A percentile compares a stretch with the other conserved stretches of the same genome.
Conservation (phyloP, 1,140 invertebrate species). For the Zophobas atratus region DNA sequence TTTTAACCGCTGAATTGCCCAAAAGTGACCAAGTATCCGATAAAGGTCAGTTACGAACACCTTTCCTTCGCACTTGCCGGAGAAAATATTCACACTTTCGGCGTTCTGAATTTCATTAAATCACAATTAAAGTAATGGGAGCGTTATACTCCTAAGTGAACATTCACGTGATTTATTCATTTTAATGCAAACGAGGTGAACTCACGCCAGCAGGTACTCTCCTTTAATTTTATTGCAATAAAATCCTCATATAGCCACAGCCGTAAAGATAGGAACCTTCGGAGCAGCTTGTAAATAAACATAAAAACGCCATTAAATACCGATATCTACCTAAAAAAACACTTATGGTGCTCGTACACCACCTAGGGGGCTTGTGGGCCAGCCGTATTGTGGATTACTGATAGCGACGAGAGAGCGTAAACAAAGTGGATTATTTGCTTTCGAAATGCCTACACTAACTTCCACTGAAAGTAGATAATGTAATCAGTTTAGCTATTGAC, state of each 20-base stretch:
- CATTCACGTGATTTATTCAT: too few relatives aligned
- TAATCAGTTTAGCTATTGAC: slow-evolving; percentile 5
- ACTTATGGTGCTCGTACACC: not conserved
- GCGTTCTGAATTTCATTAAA: too few relatives aligned
- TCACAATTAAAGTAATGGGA: too few relatives aligned
- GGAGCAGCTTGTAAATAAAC: slow-evolving; percentile 8
- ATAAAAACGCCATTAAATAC: slow-evolving; percentile 12
- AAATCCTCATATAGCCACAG: not conserved
- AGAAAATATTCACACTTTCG: too few relatives aligned
- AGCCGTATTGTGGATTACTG: not conserved
- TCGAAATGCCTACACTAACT: not conserved
- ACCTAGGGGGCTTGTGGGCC: not conserved
- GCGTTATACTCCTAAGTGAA: too few relatives aligned
- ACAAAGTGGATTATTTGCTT: slow-evolving; percentile 5
- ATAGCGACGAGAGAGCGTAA: not conserved
- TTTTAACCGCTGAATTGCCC: too few relatives aligned
- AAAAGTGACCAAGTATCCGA: too few relatives aligned
- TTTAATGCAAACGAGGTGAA: too few relatives aligned
- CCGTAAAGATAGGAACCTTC: slow-evolving; percentile 1
- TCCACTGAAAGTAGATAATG: slow-evolving; percentile 8
- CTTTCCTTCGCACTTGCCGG: too few relatives aligned
- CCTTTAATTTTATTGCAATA: not conserved
- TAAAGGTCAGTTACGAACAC: too few relatives aligned
- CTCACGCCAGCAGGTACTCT: not conserved
- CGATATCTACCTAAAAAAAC: not conserved